Percentiles rank a stretch among this genome's conserved stretches.
These are phyloP conservation scores for Neotragus moschatus DNA, from an alignment of 2,113 vertebrate genomes.

Conservation along the genomic window DNA sequence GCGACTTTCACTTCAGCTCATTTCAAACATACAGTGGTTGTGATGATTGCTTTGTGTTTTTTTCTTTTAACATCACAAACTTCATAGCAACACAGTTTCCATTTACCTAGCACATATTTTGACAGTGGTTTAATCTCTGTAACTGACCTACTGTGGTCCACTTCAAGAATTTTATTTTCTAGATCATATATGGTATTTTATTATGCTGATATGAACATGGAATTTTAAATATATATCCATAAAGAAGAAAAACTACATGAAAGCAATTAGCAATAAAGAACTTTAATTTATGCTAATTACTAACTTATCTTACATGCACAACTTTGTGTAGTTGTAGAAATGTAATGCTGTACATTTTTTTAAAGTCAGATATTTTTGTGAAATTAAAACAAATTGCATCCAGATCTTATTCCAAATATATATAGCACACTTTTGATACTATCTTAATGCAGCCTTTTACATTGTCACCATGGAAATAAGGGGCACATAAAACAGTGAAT, in stretches of 20 bases:
- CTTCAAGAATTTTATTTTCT: constrained; percentile 27
- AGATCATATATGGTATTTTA: neutral
- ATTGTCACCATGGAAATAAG: constrained; percentile 18
- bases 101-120: neutral
- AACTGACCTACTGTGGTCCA: neutral
- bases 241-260: constrained; percentile 16
- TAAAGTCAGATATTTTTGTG: neutral
- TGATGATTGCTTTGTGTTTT: neutral
- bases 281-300: constrained; percentile 38
- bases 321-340: constrained; percentile 19
- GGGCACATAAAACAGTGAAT: neutral
- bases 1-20: neutral
- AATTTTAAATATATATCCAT: neutral
- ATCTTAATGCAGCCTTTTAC: constrained; percentile 21
- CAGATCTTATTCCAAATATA: constrained; percentile 25
- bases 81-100: neutral
- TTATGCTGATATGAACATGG: neutral
- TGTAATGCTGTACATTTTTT: neutral
- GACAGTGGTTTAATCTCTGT: neutral
- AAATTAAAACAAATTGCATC: constrained; percentile 33
- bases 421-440: neutral
- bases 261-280: neutral
- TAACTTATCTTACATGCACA: neutral
- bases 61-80: neutral
- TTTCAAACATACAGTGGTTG: neutral